Conservation (phyloP, 2,888 invertebrate species). For the Pycnomerus fuliginosus region DNA sequence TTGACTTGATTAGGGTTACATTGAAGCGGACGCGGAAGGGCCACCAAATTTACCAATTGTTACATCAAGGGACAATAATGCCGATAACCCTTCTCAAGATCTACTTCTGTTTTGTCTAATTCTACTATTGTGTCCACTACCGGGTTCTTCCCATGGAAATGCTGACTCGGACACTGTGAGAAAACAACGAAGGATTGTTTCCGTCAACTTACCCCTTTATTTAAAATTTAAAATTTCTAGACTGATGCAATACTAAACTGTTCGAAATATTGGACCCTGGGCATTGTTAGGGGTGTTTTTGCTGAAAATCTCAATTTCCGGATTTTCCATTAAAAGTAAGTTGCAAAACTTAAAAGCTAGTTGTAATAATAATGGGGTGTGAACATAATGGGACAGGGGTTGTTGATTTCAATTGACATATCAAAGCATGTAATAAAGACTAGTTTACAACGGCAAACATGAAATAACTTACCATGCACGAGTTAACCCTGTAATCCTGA, state of each 20-base stretch:
- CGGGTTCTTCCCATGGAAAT: slow-evolving; percentile 28
- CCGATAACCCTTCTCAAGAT: slow-evolving; percentile 35
- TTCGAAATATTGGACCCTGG: too few relatives aligned
- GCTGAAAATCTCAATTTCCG: too few relatives aligned
- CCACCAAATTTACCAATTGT: slow-evolving; percentile 25
- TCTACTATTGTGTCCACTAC: slow-evolving; percentile 30
- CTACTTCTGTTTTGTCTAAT: slow-evolving; percentile 28
- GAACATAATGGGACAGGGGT: too few relatives aligned
- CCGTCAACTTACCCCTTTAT: too few relatives aligned
- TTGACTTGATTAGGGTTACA: slow-evolving; percentile 29
- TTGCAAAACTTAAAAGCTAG: too few relatives aligned
- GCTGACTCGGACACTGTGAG: slow-evolving; percentile 18
- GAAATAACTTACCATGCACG: slow-evolving; percentile 19
- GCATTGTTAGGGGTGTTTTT: too few relatives aligned
- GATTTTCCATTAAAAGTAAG: too few relatives aligned
- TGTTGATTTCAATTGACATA: slow-evolving; percentile 1
- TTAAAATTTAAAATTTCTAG: too few relatives aligned
- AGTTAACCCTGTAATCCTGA: slow-evolving; percentile 14
- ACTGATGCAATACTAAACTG: too few relatives aligned
- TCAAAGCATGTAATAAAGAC: slow-evolving; percentile 26
- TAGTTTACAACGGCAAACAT: slow-evolving; percentile 20
- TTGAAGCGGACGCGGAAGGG: slow-evolving; percentile 21
- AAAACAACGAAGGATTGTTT: too few relatives aligned
- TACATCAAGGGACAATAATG: slow-evolving; percentile 18
- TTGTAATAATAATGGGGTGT: too few relatives aligned